Evolutionary conservation across 1,140 invertebrate species (phyloP), one percentile per base, ranked within the genome.

Genomic region (Eubasilissa regina): DNA sequence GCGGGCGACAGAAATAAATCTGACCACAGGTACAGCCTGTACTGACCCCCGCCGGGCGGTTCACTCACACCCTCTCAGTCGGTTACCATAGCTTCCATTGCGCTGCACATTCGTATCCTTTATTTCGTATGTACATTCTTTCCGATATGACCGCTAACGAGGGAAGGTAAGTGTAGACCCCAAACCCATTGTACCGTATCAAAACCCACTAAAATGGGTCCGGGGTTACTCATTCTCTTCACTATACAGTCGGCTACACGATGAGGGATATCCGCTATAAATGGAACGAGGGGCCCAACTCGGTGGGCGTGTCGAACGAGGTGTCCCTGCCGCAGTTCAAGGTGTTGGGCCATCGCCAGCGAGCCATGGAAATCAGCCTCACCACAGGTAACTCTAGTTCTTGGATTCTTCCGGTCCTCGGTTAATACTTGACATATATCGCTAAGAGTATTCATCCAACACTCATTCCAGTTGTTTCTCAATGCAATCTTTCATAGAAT

Each of bases 251-350:
- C 93, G 97, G 97, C 91, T 97, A 97, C 93, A 97, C 96, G 87
- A 98, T 97, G 96, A 92, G 95, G 90, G 97, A 98, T 92, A 98
- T 98, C 90, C 93, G 95, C 85, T 97, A 97, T 93, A 96, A 96
- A 89, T 97, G 96, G 96, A 96, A 96, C 89, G 95, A 96, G 88
- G 95, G 96, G 81, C 94, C 95, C 86, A 94, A 95, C 89, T 97
- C 96, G 84, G 96, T 98, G 85, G 95, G 95, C 85, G 95, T 98
- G 82, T 95, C 95, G 87, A 94, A 94, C 89, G 96, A 97, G 89
- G 96, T 98, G 86, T 96, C 96, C 84, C 92, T 98, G 86, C 97
- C 97, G 85, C 97, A 98, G 90, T 98, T 98, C 93, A 96, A 97
- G 92, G 95, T 96, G 86, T 92, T 96, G 85, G 95, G 95, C 83